Conservation (phyloP, 2,797 vertebrate species). For the Gallirallus australis region DNA sequence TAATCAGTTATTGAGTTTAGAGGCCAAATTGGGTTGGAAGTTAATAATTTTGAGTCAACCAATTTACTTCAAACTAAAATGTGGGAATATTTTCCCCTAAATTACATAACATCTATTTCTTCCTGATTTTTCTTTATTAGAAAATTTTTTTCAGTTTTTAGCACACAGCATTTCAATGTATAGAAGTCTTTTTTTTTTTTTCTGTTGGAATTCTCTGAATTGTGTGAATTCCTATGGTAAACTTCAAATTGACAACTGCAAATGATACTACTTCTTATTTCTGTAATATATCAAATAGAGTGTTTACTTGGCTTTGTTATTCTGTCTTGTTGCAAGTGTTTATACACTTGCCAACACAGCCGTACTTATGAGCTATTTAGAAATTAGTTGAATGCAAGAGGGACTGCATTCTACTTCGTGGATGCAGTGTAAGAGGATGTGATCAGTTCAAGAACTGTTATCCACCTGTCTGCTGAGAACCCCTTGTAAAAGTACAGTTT, state of each 20-base stretch:
- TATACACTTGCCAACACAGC: not conserved
- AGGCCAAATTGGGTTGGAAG: not conserved
- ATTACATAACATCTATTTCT: not conserved
- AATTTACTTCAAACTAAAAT: not conserved
- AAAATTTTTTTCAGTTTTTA: not conserved
- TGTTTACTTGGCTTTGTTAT: not conserved
- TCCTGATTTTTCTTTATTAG: not conserved
- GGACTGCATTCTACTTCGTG: not conserved
- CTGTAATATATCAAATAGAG: not conserved
- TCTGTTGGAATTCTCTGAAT: not conserved
- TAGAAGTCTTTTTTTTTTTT: not conserved
- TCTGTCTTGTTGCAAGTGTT: not conserved
- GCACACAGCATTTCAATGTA: not conserved
- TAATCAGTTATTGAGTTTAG: not conserved
- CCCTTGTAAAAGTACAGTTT: not conserved
- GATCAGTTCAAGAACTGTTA: not conserved
- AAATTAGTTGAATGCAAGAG: not conserved
- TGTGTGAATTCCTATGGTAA: not conserved
- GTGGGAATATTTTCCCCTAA: rapidly evolving
- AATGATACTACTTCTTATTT: not conserved
- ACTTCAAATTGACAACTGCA: not conserved
- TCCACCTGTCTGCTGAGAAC: not conserved
- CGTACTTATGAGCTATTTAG: not conserved
- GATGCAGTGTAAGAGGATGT: not conserved
- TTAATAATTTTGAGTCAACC: not conserved